phyloP scores from a whole-genome alignment of 2,888 invertebrate species.

The Drosophila multiciliata region DNA sequence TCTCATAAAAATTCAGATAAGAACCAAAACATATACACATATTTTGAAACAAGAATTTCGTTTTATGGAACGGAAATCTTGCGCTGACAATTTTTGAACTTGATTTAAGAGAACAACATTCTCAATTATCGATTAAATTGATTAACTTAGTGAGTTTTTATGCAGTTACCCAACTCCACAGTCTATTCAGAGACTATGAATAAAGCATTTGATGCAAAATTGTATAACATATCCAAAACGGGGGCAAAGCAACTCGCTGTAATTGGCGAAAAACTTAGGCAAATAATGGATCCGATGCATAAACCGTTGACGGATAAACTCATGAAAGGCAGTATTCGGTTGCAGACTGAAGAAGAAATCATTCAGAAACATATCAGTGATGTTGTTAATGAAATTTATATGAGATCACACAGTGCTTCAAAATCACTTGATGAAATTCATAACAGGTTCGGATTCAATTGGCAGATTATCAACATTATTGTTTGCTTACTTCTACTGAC shows the following conservation, averaged over 20 bases:
- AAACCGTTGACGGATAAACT: slow-evolving; percentile 11
- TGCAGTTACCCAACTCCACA: slow-evolving; percentile 39
- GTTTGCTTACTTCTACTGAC: slow-evolving; percentile 89
- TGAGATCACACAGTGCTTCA: not conserved
- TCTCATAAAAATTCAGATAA: no score
- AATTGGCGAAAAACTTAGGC: not conserved
- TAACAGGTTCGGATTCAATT: slow-evolving; percentile 7
- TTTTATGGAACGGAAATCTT: no score
- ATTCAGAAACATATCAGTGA: slow-evolving; percentile 6
- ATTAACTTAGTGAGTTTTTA: not conserved
- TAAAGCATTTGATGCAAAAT: slow-evolving; percentile 1
- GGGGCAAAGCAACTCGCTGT: not conserved
- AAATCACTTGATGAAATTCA: slow-evolving; percentile 29
- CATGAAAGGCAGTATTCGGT: not conserved
- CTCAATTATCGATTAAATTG: not conserved
- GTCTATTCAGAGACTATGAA: slow-evolving; percentile 7
- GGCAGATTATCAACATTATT: slow-evolving; percentile 86
- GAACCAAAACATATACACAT: no score
- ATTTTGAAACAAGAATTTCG: no score
- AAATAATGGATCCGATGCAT: not conserved
- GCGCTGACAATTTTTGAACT: no score
- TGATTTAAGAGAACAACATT: no score
- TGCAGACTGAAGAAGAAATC: not conserved
- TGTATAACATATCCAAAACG: slow-evolving; percentile 3
- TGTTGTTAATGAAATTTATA: slow-evolving; percentile 18